Evolutionary conservation across 2,888 invertebrate species (phyloP).

Genomic region (Melolontha melolontha): DNA sequence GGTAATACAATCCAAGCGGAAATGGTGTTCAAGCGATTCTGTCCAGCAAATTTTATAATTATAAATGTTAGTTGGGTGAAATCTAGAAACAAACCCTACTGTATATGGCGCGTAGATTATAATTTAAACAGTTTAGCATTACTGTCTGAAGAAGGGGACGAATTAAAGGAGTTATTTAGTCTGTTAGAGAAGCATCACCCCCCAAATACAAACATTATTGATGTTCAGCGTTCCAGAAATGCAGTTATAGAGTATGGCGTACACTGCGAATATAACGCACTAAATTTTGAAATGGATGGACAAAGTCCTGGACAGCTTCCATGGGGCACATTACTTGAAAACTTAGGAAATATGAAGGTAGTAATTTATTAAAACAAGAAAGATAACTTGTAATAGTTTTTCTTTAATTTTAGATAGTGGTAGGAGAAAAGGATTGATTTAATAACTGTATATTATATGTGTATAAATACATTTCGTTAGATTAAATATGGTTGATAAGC

Average conservation of each 20-base stretch:
- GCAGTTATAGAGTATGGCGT: constrained; percentile 31
- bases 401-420: constrained; percentile 20
- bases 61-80: too few relatives aligned
- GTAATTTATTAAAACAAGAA: constrained; percentile 25
- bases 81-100: too few relatives aligned
- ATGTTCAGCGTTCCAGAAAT: constrained; percentile 6
- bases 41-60: too few relatives aligned
- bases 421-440: constrained; percentile 13
- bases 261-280: too few relatives aligned
- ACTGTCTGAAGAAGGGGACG: constrained; percentile 22
- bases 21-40: too few relatives aligned
- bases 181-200: constrained; percentile 30
- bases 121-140: constrained; percentile 9
- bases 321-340: constrained; percentile 23
- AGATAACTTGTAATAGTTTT: constrained; percentile 16
- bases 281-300: constrained; percentile 20
- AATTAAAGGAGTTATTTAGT: constrained; percentile 12
- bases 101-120: too few relatives aligned
- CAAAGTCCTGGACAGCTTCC: constrained; percentile 18
- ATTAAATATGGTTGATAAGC: constrained; percentile 17
- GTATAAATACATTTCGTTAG: neutral
- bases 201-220: constrained; percentile 12
- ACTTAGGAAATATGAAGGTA: constrained; percentile 25
- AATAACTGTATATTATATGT: constrained; percentile 8
- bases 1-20: too few relatives aligned